A percentile compares a stretch with the other conserved stretches of the same genome.
Evolutionary conservation across 2,888 invertebrate species (phyloP).

Genomic region (Corythucha ciliata): DNA sequence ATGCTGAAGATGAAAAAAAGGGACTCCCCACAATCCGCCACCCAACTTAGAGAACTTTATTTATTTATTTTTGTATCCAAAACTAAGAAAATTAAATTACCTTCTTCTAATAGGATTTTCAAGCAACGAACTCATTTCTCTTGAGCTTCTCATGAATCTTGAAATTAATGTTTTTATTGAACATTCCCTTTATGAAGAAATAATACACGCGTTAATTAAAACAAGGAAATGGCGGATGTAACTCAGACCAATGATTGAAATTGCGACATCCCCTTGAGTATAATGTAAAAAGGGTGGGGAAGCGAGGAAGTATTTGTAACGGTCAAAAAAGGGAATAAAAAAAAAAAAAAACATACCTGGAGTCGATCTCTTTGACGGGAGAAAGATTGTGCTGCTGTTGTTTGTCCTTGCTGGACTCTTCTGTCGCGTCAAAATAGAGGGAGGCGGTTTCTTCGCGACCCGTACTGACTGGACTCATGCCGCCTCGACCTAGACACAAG

Average conservation of each 20-base stretch:
- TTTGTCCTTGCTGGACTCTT: slow-evolving; percentile 46
- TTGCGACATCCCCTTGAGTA: too few species aligned
- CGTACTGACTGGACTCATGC: slow-evolving; percentile 43
- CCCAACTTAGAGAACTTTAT: background rate
- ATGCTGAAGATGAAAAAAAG: slow-evolving; percentile 9
- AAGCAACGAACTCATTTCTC: too few species aligned
- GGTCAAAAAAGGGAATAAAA: slow-evolving; percentile 2
- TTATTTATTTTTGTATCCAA: background rate
- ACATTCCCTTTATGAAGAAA: background rate
- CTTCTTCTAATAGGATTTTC: too few species aligned
- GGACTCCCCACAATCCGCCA: background rate
- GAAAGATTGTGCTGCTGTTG: slow-evolving; percentile 39
- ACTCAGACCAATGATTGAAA: too few species aligned
- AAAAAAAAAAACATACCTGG: slow-evolving; percentile 25
- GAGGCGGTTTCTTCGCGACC: slow-evolving; percentile 60
- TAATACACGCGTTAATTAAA: background rate
- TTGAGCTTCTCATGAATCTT: too few species aligned
- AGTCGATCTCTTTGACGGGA: slow-evolving; percentile 31
- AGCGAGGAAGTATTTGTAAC: too few species aligned
- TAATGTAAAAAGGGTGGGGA: too few species aligned
- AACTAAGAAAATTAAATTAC: too few species aligned
- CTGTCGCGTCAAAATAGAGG: slow-evolving; percentile 71
- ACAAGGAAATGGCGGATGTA: background rate
- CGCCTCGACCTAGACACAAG: slow-evolving; percentile 40
- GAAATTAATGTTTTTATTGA: background rate